A percentile compares a stretch with the other conserved stretches of the same genome.
phyloP scores from a whole-genome alignment of 2,888 invertebrate genomes.

The Drosophila neoperkinsi region DNA sequence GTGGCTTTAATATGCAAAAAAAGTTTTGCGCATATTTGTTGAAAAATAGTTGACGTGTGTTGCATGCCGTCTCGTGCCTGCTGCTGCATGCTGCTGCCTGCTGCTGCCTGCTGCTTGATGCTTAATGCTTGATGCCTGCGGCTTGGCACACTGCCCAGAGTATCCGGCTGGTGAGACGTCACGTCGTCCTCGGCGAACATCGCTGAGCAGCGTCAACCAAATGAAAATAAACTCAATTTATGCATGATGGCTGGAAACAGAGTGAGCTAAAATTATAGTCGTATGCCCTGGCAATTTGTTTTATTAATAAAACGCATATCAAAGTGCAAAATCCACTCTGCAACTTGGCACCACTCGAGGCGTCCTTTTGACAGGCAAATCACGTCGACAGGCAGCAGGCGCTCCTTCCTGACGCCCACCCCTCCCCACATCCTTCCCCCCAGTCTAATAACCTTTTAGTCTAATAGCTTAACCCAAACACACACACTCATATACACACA shows the following conservation, averaged over 20 bases:
- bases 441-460: constrained; percentile 64
- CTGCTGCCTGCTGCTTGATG: constrained; percentile 8
- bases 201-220: constrained; percentile 27
- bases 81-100: not conserved
- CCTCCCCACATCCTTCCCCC: not conserved
- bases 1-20: constrained; percentile 65
- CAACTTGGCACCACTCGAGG: constrained; percentile 22
- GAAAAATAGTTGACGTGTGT: constrained; percentile 64
- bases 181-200: constrained; percentile 23
- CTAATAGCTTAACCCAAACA: constrained; percentile 65
- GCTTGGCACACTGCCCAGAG: constrained; percentile 50
- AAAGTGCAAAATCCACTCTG: constrained; percentile 64
- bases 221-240: constrained; percentile 55
- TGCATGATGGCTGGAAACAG: constrained; percentile 28
- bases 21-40: constrained; percentile 63
- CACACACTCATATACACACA: constrained; percentile 26
- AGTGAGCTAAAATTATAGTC: constrained; percentile 44
- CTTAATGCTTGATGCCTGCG: constrained; percentile 25
- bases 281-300: constrained; percentile 58
- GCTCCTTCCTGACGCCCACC: not conserved
- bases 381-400: constrained; percentile 48
- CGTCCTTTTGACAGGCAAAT: constrained; percentile 55
- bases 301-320: constrained; percentile 68
- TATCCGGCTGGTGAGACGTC: constrained; percentile 14
- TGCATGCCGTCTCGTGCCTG: constrained; percentile 16